Percentiles rank a stretch among this genome's conserved stretches.
Conservation (phyloP, 2,113 vertebrate genomes). For the Apistogramma diplotaenia region DNA sequence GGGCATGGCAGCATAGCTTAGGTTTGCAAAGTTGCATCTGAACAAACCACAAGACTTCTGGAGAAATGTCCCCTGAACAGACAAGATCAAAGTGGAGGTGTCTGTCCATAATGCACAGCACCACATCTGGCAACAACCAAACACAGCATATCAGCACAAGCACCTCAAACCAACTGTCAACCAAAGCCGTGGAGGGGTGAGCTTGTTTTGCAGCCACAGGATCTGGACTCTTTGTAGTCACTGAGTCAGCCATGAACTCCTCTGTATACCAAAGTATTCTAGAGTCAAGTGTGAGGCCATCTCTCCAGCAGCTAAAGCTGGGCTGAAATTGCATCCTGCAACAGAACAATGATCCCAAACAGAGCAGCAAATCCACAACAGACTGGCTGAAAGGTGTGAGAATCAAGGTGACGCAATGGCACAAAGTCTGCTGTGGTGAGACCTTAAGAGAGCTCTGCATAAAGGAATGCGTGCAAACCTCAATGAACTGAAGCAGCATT, state of each 20-base stretch:
- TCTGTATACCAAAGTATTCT: no score
- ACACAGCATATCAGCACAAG: neutral
- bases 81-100: neutral
- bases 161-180: neutral
- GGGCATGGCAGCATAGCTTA: neutral
- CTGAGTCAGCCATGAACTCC: neutral
- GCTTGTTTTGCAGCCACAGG: neutral
- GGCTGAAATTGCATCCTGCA: no score
- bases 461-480: neutral
- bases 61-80: neutral
- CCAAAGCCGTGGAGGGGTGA: neutral
- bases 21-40: neutral
- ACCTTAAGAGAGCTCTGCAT: neutral
- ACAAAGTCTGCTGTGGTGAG: neutral
- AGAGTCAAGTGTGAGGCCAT: neutral
- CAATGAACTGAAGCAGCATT: neutral
- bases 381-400: neutral
- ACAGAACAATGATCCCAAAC: no score
- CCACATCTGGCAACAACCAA: neutral
- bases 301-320: neutral
- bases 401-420: neutral
- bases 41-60: neutral
- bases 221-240: neutral
- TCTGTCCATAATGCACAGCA: neutral
- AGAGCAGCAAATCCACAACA: neutral